Conservation (phyloP, 2,888 invertebrate species). For the Thymelicus sylvestris region DNA sequence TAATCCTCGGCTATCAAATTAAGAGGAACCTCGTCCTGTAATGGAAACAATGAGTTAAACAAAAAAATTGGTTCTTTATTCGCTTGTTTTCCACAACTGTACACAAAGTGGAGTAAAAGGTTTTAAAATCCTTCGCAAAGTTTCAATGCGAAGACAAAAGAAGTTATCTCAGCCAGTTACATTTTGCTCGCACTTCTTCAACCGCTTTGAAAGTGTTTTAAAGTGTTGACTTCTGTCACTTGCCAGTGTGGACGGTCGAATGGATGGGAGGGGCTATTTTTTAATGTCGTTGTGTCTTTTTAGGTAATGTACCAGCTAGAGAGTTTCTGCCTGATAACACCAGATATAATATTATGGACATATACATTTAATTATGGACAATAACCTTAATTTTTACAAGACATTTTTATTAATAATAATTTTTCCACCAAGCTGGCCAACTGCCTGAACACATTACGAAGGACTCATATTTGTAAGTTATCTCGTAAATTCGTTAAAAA, state of each 20-base stretch:
- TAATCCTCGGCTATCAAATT: background rate
- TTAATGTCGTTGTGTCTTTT: too few species aligned
- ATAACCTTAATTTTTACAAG: too few species aligned
- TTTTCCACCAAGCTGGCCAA: too few species aligned
- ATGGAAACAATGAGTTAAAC: background rate
- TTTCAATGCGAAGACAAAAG: constrained; percentile 12
- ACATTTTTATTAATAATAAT: too few species aligned
- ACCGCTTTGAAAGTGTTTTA: constrained; percentile 7
- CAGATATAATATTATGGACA: too few species aligned
- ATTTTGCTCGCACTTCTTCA: constrained; percentile 5
- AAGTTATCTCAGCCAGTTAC: constrained; percentile 12
- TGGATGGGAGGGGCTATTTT: too few species aligned
- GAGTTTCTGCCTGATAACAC: too few species aligned
- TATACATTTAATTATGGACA: too few species aligned
- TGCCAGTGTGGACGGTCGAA: background rate
- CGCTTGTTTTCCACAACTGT: constrained; percentile 4
- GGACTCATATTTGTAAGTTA: too few species aligned
- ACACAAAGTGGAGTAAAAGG: constrained; percentile 9
- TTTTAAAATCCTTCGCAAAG: constrained; percentile 10
- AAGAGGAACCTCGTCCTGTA: background rate
- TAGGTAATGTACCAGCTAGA: too few species aligned
- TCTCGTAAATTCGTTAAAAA: too few species aligned
- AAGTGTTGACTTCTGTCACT: constrained; percentile 11
- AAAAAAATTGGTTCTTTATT: constrained; percentile 2
- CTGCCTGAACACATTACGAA: too few species aligned